Conservation (phyloP, 2,113 vertebrate species). For the Poecilia latipinna region DNA sequence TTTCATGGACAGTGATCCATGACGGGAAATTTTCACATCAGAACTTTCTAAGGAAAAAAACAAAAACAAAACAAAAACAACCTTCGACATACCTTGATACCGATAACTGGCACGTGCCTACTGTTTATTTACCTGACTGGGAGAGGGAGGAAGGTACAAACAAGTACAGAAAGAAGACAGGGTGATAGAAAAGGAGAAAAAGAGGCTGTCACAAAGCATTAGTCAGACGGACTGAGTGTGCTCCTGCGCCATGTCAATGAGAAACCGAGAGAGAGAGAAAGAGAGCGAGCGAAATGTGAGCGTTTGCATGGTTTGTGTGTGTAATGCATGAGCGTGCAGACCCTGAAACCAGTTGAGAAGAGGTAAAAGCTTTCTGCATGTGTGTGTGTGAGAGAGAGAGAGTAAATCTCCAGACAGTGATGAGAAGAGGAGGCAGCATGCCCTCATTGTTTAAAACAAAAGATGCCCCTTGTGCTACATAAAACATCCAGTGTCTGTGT, state of each 20-base stretch:
- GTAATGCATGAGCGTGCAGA: slow-evolving; percentile 3
- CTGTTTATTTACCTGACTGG: slow-evolving; percentile 76
- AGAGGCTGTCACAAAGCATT: slow-evolving; percentile 79
- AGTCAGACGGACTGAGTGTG: slow-evolving; percentile 68
- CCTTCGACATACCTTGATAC: not conserved
- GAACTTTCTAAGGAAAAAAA: not conserved
- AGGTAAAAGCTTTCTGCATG: slow-evolving; percentile 24
- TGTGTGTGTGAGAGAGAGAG: not conserved
- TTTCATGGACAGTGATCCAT: too few species aligned
- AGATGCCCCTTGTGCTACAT: slow-evolving; percentile 45
- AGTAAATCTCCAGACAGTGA: slow-evolving; percentile 46
- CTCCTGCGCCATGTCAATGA: slow-evolving; percentile 74
- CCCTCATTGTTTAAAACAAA: slow-evolving; percentile 74
- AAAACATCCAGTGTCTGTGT: slow-evolving; percentile 30
- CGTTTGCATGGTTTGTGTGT: slow-evolving; percentile 21
- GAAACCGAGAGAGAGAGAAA: not conserved
- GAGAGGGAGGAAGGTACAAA: slow-evolving; percentile 28
- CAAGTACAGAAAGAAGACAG: slow-evolving; percentile 26
- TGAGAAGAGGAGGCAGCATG: slow-evolving; percentile 61
- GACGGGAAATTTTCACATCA: not conserved
- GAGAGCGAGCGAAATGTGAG: slow-evolving; percentile 39
- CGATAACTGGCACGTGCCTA: not conserved
- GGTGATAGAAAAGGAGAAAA: slow-evolving; percentile 18
- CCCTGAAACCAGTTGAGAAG: slow-evolving; percentile 28
- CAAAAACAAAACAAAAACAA: not conserved